Percentiles rank a stretch among this genome's conserved stretches.
These are phyloP conservation scores for Pristionchus entomophagus DNA, from an alignment of 2,888 invertebrate genomes.

Conservation along the genomic window DNA sequence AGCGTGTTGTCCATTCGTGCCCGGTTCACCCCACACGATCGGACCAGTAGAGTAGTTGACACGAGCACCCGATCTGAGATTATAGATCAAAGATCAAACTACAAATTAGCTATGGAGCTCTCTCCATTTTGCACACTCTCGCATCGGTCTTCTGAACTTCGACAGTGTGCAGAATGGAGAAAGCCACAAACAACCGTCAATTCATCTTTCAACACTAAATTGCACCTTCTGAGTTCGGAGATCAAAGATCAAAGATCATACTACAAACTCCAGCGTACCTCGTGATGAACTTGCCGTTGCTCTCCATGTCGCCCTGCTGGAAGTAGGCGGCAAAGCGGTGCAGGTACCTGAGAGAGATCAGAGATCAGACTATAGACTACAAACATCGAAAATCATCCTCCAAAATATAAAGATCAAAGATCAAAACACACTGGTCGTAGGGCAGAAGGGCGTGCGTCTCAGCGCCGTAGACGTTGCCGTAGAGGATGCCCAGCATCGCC, in stretches of 20 bases:
- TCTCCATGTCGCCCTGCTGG: constrained; percentile 92
- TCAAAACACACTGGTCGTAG: constrained; percentile 86
- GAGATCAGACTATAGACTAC: constrained; percentile 77
- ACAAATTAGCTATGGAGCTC: too few species aligned
- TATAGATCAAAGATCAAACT: background rate
- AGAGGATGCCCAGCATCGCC: constrained; percentile 91
- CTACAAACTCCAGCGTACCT: constrained; percentile 66
- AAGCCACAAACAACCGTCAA: too few species aligned
- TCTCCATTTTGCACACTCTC: too few species aligned
- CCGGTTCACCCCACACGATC: constrained; percentile 97
- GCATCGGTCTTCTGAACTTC: too few species aligned
- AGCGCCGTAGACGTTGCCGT: constrained; percentile 92
- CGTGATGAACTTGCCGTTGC: constrained; percentile 90
- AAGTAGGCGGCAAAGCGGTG: constrained; percentile 99
- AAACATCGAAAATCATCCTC: too few species aligned
- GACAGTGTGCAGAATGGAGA: too few species aligned
- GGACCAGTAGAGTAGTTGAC: constrained; percentile 82
- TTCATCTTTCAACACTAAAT: too few species aligned
- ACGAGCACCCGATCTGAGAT: constrained; percentile 74
- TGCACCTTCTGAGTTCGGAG: too few species aligned
- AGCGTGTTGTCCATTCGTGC: constrained; percentile 99
- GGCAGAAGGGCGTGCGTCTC: constrained; percentile 96
- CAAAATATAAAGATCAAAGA: background rate
- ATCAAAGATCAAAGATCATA: background rate
- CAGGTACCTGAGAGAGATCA: constrained; percentile 80